Base-by-base conservation (phyloP, 1,140 invertebrate species). In the Caenorhabditis brenneri region DNA sequence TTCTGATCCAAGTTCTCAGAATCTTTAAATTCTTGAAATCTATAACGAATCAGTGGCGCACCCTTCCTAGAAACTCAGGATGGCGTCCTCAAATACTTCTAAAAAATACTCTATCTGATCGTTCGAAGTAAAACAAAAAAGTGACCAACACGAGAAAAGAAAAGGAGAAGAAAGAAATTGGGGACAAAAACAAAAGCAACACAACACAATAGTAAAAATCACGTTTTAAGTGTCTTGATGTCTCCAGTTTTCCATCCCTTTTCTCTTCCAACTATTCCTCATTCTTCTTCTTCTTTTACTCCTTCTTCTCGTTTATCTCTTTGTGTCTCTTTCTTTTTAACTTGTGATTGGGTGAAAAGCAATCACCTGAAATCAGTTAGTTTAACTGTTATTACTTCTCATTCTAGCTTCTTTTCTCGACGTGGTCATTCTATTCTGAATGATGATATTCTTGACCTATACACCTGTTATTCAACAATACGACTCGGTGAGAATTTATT, bases 121-220 rank as follows among this genome's bases (percentile, higher is more conserved):
- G 33, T 74, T 19, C 6, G 19, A 27, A 27, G 31, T 15, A 24
- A 74, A 42, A 33, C 10, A 22, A 12, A 74, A 74, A 19, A 15
- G 36, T 42, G 36, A 74, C 65, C 65, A 74, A 12, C 6, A 46
- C 33, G 22, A 6, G 16, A 31, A n/a, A 24, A 24, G 22, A 24
- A 74, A 74, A 46, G 29, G 36, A 42, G 15, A 33, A n/a, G 65
- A 33, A 42, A 22, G 29, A 19, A 74, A 74, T 74, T 24, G 36
- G 36, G 31, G 36, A 46, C 65, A 39, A 39, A 42, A 74, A 74
- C 33, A 74, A 39, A 74, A 74, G 36, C 22, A 74, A 39, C 27
- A 65, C 31, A 65, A 39, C 29, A 74, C 33, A 74, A 74, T 42
- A 74, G 65, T 74, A 74, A 74, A 74, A 74, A 74, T 74, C 65